Evolutionary conservation across 1,140 invertebrate species (phyloP).

Genomic region (Alviniconcha marisindica): DNA sequence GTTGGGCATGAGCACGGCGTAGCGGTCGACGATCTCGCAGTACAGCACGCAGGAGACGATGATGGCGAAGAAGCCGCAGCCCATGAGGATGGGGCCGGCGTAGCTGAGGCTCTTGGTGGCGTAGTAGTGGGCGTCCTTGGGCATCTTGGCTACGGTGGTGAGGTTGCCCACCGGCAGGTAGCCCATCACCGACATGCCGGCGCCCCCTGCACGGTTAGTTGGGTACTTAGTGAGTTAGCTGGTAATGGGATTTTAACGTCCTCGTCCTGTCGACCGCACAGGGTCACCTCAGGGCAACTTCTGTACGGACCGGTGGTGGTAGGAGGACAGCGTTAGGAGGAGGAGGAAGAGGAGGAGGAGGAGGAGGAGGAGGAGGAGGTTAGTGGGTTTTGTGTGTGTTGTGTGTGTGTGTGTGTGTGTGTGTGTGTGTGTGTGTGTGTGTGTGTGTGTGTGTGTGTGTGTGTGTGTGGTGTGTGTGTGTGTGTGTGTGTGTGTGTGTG

Average conservation of each 20-base stretch:
- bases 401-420: slow-evolving; percentile 1
- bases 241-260: too few species aligned
- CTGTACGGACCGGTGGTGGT: too few species aligned
- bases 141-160: slow-evolving; percentile 8
- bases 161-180: slow-evolving; percentile 40
- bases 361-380: too few species aligned
- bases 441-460: slow-evolving; percentile 1
- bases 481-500: too few species aligned
- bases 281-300: too few species aligned
- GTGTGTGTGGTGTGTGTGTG: too few species aligned
- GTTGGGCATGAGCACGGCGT: slow-evolving; percentile 61
- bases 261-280: too few species aligned
- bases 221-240: too few species aligned
- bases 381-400: not conserved
- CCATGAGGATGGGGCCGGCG: slow-evolving; percentile 67
- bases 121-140: slow-evolving; percentile 9
- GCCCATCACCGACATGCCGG: slow-evolving; percentile 47
- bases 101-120: slow-evolving; percentile 57
- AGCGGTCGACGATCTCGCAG: slow-evolving; percentile 71
- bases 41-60: slow-evolving; percentile 68
- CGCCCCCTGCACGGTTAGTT: slow-evolving; percentile 34
- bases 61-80: slow-evolving; percentile 65
- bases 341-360: too few species aligned
- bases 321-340: too few species aligned
- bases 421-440: not conserved